Evolutionary conservation across 2,888 invertebrate genomes (phyloP), one percentile per base, ranked within the genome.

Genomic region (Elysia crispata): DNA sequence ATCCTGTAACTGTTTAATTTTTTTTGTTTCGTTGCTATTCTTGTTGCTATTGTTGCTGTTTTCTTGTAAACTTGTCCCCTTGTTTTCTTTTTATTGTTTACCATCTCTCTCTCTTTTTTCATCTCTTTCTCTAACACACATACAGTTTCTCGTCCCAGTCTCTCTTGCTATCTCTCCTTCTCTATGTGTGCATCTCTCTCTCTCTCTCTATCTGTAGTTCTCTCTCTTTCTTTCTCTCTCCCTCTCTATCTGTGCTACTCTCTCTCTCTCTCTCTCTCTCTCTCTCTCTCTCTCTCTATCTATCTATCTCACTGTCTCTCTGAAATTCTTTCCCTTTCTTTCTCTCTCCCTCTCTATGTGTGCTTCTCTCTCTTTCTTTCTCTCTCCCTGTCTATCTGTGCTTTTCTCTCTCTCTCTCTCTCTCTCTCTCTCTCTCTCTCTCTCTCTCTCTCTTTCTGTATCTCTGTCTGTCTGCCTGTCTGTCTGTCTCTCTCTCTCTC

Each of bases 181-280:
- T n/a, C 72, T 72, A n/a, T 30, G 13, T 60, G 20, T 13, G n/a
- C n/a, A 5, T 30, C 74, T 57, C 6, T 31, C 60, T 41, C 5
- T 75, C 41, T 75, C 25, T 75, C 64, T 75, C 1, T 49, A 6
- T 25, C 64, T 66, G 49, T 49, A 1, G 0, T 64, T 54, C 50
- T 49, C 54, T 28, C 30, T 31, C 30, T 20, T 23, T 3, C 20
- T 28, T 30, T 74, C 66, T 13, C 66, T 15, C 62, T 20, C 13
- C 50, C 54, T 74, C n/a, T 49, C 33, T 57, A 6, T 74, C 54
- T 54, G n/a, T 66, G 31, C 23, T 20, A 18, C 50, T 28, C 20
- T 66, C 33, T 23, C 50, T 30, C 30, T 54, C 33, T 28, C 72
- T 64, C 72, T 41, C 49, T 15, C 67, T 30, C 23, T 30, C 66